Conservation (phyloP, 1,140 invertebrate species). For the Uloborus diversus region DNA sequence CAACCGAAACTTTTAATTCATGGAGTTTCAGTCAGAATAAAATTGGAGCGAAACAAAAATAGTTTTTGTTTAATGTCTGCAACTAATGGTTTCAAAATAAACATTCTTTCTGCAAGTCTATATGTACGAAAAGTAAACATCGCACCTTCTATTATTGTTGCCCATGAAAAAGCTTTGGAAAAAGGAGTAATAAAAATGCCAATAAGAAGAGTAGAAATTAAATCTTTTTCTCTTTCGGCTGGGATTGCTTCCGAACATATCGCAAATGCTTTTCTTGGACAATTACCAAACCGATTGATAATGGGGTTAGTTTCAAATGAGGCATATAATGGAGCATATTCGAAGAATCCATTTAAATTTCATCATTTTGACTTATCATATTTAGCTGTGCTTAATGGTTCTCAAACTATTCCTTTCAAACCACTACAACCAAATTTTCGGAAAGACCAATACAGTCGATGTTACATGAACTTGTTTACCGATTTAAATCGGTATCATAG, state of each 20-base stretch:
- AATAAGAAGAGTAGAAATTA: not conserved
- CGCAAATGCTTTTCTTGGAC: constrained; percentile 27
- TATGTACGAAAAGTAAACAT: constrained; percentile 23
- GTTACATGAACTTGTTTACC: constrained; percentile 11
- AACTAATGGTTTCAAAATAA: not conserved
- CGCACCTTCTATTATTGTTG: constrained; percentile 17
- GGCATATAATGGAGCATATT: constrained; percentile 1
- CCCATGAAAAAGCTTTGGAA: constrained; percentile 27
- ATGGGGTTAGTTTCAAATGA: constrained; percentile 18
- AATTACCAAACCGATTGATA: constrained; percentile 5
- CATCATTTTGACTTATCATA: constrained; percentile 27
- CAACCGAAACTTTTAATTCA: constrained; percentile 31
- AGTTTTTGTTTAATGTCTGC: constrained; percentile 5
- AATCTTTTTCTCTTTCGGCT: constrained; percentile 1
- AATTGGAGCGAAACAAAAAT: constrained; percentile 17
- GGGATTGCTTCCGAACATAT: constrained; percentile 3
- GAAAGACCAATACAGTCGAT: not conserved
- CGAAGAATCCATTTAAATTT: constrained; percentile 36
- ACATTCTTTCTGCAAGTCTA: not conserved
- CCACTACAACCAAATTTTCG: constrained; percentile 9
- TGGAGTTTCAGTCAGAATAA: constrained; percentile 17
- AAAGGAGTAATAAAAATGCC: constrained; percentile 21
- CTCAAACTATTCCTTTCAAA: constrained; percentile 4
- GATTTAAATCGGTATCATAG: constrained; percentile 23
- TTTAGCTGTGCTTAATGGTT: not conserved